These are phyloP conservation scores for Scaptomyza hsui DNA, from an alignment of 1,140 invertebrate species.

Conservation along the genomic window DNA sequence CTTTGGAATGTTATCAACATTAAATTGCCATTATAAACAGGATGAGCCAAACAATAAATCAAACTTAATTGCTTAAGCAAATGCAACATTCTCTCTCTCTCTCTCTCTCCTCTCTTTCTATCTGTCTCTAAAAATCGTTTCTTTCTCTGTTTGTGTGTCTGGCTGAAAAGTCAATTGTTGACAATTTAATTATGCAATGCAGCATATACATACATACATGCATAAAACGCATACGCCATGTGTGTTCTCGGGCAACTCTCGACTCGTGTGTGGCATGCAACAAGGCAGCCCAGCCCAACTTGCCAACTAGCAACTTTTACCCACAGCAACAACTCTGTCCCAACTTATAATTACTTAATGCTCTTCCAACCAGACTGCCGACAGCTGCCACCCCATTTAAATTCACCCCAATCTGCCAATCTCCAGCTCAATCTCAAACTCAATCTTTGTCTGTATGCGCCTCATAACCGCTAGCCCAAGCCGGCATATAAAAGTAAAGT, in stretches of 20 bases:
- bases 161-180: conserved; percentile 65
- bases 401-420: conserved; percentile 18
- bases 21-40: conserved; percentile 16
- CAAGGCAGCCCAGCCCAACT: conserved; percentile 45
- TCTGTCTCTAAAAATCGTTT: conserved; percentile 16
- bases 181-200: conserved; percentile 76
- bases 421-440: conserved; percentile 9
- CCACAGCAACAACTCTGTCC: conserved; percentile 28
- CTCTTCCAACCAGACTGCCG: conserved; percentile 40
- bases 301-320: conserved; percentile 67
- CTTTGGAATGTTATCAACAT: background rate
- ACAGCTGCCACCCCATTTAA: conserved; percentile 5
- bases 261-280: conserved; percentile 30
- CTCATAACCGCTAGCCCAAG: conserved; percentile 31
- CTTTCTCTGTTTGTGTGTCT: conserved; percentile 3
- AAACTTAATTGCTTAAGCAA: conserved; percentile 15
- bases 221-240: conserved; percentile 64
- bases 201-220: conserved; percentile 32
- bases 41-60: conserved; percentile 33
- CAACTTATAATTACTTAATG: conserved; percentile 82
- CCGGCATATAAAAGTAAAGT: conserved; percentile 52
- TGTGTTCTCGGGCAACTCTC: conserved; percentile 7
- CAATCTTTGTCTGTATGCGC: conserved; percentile 15
- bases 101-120: background rate
- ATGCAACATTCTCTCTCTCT: conserved; percentile 3